Evolutionary conservation across 2,113 vertebrate species (phyloP).

Genomic region (Rhinopithecus roxellana): DNA sequence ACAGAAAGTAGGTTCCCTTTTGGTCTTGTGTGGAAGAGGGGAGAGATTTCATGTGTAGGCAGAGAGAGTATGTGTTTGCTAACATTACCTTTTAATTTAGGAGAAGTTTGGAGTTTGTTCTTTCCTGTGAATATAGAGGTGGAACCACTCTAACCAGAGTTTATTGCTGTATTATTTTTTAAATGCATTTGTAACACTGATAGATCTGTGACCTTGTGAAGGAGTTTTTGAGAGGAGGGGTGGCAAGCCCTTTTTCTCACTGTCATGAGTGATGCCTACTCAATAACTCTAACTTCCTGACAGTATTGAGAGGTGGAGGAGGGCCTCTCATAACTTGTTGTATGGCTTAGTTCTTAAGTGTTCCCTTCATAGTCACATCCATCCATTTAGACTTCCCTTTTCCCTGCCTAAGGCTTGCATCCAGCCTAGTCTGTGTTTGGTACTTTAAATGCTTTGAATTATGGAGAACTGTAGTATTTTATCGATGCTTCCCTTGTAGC

Average conservation of each 20-base stretch:
- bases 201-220: constrained; percentile 50
- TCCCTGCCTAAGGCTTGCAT: constrained; percentile 1
- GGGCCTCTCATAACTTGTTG: constrained; percentile 36
- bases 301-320: background rate
- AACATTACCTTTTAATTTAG: constrained; percentile 3
- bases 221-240: background rate
- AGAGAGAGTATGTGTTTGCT: constrained; percentile 5
- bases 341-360: background rate
- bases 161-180: constrained; percentile 40
- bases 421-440: background rate
- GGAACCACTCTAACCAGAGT: background rate
- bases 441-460: constrained; percentile 39
- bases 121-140: constrained; percentile 43
- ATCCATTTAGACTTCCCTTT: constrained; percentile 51
- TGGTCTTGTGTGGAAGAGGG: background rate
- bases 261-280: background rate
- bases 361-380: background rate
- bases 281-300: background rate
- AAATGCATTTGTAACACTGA: constrained; percentile 23
- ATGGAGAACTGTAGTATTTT: background rate
- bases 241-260: background rate
- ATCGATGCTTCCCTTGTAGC: constrained; percentile 3
- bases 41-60: background rate
- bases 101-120: constrained; percentile 51
- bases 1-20: constrained; percentile 16